A percentile compares a stretch with the other conserved stretches of the same genome.
Conservation (phyloP, 2,888 invertebrate genomes). For the Limnephilus rhombicus region DNA sequence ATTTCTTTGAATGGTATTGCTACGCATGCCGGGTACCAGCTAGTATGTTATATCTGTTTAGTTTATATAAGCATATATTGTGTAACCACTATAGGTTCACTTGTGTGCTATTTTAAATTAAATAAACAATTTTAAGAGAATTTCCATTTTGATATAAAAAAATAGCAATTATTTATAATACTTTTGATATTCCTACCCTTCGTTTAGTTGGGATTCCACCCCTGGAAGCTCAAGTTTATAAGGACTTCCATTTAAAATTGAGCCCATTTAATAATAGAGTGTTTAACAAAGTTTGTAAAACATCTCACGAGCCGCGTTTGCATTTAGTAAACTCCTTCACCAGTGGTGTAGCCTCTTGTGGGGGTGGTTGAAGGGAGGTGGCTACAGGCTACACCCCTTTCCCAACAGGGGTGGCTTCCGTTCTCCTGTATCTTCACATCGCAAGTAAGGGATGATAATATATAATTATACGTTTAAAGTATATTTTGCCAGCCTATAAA, state of each 20-base stretch:
- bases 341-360: conserved; percentile 4
- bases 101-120: too few relatives aligned
- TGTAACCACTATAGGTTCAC: too few relatives aligned
- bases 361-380: neutral
- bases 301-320: conserved; percentile 52
- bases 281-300: conserved; percentile 53
- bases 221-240: conserved; percentile 21
- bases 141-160: neutral
- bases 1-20: too few relatives aligned
- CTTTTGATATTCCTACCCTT: neutral
- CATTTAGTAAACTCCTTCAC: conserved; percentile 45
- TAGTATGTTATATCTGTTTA: too few relatives aligned
- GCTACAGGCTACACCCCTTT: neutral
- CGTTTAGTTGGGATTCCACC: neutral
- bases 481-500: neutral
- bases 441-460: neutral
- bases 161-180: neutral
- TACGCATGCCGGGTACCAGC: too few relatives aligned
- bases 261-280: conserved; percentile 53
- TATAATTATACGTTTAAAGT: neutral
- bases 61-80: too few relatives aligned
- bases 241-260: conserved; percentile 45
- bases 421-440: neutral
- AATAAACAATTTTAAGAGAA: too few relatives aligned
- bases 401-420: neutral